These are phyloP conservation scores for Aurelia aurita complex sp. Pacific DNA, from an alignment of 30 jellyfish, hydroid and myxozoan species.

Conservation along the genomic window DNA sequence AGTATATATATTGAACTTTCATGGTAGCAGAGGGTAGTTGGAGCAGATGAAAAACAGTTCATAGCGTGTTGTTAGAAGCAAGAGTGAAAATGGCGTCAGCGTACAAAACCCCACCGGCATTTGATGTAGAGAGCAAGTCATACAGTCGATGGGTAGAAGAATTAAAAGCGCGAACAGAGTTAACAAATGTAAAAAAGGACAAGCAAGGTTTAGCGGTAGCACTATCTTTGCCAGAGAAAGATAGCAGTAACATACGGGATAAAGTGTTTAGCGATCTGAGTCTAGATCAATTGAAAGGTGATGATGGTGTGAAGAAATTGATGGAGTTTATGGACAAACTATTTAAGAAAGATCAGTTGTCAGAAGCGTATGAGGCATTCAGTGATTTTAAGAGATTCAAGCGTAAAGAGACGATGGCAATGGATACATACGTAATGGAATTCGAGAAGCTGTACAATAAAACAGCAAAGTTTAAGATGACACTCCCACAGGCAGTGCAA, in stretches of 20 bases:
- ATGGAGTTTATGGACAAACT: too few relatives aligned
- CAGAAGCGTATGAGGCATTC: too few relatives aligned
- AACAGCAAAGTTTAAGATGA: constrained; percentile 19
- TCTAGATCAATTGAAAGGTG: too few relatives aligned
- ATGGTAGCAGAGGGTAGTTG: constrained; percentile 27
- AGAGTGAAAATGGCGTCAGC: too few relatives aligned
- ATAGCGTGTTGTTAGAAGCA: neutral
- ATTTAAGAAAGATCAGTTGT: too few relatives aligned
- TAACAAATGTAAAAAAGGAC: constrained; percentile 15
- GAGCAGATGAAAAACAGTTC: neutral
- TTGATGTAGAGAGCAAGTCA: neutral
- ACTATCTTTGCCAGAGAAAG: neutral
- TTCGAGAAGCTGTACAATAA: constrained; percentile 41
- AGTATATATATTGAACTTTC: neutral
- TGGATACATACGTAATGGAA: constrained; percentile 1
- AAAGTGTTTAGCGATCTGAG: too few relatives aligned
- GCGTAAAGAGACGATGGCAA: too few relatives aligned
- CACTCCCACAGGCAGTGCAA: constrained; percentile 21
- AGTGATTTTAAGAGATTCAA: too few relatives aligned
- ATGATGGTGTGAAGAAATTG: too few relatives aligned
- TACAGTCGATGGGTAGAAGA: constrained; percentile 16
- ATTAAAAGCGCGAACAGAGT: constrained; percentile 28
- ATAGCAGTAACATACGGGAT: too few relatives aligned
- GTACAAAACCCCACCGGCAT: too few relatives aligned
- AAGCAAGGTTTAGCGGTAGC: constrained; percentile 38